Base-by-base conservation (phyloP, 2,113 vertebrate genomes). In the Camelus bactrianus region DNA sequence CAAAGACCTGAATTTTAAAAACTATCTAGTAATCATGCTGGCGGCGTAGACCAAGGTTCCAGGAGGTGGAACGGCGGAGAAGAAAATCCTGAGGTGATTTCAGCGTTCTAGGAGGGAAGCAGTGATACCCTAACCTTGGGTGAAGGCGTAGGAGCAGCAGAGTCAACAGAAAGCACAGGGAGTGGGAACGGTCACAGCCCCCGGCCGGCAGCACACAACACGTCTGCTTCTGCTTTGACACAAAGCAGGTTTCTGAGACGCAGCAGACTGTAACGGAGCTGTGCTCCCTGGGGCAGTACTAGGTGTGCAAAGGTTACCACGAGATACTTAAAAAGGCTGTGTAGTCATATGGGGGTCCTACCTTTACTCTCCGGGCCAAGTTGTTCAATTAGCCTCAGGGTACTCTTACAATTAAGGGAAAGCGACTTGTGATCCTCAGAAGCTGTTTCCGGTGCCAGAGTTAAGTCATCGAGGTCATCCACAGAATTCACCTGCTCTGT, bases 401-500 rank as follows among this genome's bases (percentile, higher is more conserved):
- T 98, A 58, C 99, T 99, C 67, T 97, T 98, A 93, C 98, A 99
- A 62, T 98, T 98, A 60, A 98, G 98, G 0, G 95, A 90, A 54
- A 98, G 98, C 17, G 98, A 98, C 48, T 99, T 98, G 0, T 89
- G 95, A 58, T 99, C 99, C 35, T 99, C 99, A 56, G 99, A 99
- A 93, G 98, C 97, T 62, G 99, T 99, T 98, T 99, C 99, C 32
- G 99, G 99, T 0, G 99, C 99, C 89, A 98, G 99, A 79, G 98
- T 99, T 88, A 99, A 98, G 88, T 99, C 99, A 96, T 99, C 99
- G 73, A 99, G 98, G 95, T 99, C 98, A 97, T 99, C 98, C 22
- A 97, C 75, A 97, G 98, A 93, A 95, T 97, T 98, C 76, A 97
- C 80, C 6, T 97, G 81, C 2, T 75, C 52, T 48, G 35, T 28